Percentiles rank a stretch among this genome's conserved stretches.
Conservation (phyloP, 2,888 invertebrate genomes). For the Ashinkailepas kermadecensis region DNA sequence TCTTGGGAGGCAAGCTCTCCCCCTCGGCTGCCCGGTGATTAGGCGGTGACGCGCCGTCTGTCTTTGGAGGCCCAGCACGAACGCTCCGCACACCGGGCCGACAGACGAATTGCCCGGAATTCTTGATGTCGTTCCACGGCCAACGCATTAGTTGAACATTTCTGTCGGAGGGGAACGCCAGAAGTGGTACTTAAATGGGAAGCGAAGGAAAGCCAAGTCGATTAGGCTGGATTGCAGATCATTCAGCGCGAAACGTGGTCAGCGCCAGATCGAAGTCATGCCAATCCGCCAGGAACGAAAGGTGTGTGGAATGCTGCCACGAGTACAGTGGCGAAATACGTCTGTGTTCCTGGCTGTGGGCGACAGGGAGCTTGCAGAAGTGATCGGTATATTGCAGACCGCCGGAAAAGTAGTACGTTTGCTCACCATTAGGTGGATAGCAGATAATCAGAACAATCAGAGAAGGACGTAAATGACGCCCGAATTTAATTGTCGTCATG, state of each 20-base stretch:
- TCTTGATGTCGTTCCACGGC: slow-evolving; percentile 3
- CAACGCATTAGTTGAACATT: neutral
- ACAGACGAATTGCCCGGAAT: neutral
- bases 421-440: no score
- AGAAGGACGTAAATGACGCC: no score
- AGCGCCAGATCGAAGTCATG: neutral
- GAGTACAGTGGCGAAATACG: no score
- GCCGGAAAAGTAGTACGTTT: no score
- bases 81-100: no score
- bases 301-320: no score
- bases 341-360: no score
- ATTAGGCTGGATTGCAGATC: neutral
- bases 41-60: slow-evolving; percentile 1
- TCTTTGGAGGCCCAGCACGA: neutral
- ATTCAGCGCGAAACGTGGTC: neutral
- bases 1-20: slow-evolving; percentile 11
- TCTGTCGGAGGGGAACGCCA: neutral
- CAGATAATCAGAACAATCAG: no score
- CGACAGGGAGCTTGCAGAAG: no score
- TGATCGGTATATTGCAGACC: no score
- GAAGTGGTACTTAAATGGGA: neutral
- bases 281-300: no score
- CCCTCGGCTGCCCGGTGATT: neutral
- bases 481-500: no score
- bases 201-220: neutral